These are phyloP conservation scores for Dicerorhinus sumatrensis DNA, from an alignment of 2,113 vertebrate genomes.

Conservation along the genomic window DNA sequence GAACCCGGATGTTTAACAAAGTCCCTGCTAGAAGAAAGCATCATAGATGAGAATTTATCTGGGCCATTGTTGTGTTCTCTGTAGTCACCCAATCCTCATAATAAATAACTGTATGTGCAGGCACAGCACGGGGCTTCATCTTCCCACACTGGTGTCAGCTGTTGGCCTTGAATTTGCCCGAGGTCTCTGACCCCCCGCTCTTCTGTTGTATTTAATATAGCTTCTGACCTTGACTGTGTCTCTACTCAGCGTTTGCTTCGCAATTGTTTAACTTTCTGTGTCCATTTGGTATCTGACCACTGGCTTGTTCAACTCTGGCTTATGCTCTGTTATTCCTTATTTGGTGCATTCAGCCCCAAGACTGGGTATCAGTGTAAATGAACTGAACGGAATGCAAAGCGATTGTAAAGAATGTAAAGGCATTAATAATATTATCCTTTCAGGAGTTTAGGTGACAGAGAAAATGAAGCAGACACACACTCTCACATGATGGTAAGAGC, in stretches of 20 bases:
- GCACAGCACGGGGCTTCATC: rapidly evolving
- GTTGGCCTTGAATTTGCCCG: background rate
- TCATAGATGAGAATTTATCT: rapidly evolving
- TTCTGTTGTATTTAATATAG: background rate
- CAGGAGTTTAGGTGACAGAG: background rate
- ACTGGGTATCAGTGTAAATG: background rate
- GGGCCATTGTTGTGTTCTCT: background rate
- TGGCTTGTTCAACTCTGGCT: background rate
- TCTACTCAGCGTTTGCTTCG: background rate
- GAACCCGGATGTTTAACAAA: background rate
- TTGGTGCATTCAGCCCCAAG: background rate
- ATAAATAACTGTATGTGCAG: rapidly evolving
- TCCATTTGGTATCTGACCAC: background rate
- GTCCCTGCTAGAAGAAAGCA: background rate
- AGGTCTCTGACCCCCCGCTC: no score
- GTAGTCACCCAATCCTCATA: rapidly evolving
- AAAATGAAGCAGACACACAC: background rate
- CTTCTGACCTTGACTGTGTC: background rate
- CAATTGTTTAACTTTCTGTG: background rate
- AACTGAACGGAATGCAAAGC: no score
- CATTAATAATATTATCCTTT: no score
- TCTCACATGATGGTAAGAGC: rapidly evolving
- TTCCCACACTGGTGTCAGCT: rapidly evolving
- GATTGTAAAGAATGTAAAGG: background rate
- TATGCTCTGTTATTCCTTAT: no score